Base-by-base conservation (phyloP, 2,797 vertebrate species). In the Sebastes diaconus region DNA sequence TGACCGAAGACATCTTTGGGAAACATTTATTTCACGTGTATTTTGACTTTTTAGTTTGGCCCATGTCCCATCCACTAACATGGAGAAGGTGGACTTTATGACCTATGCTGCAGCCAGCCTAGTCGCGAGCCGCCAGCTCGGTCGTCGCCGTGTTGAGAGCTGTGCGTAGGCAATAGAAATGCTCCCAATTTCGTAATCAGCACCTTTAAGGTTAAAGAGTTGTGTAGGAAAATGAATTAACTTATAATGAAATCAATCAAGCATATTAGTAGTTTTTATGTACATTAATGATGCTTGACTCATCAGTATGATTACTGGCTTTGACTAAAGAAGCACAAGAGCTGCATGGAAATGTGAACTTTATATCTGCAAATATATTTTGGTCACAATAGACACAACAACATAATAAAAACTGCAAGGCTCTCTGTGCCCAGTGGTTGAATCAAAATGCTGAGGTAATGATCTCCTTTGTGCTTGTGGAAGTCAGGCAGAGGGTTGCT, bases 401-500 rank as follows among this genome's bases (percentile, higher is more conserved):
- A 42, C 22, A 42, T 90, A 78, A 73, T 74, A 86, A 87, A 85
- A 75, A 82, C 63, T 79, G 81, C 84, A 9, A 30, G 75, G 81
- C 79, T 80, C 77, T 72, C 73, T 83, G 68, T 71, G 75, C 60
- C 83, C 52, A 73, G 89, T 71, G 73, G 75, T 27, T 79, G 68
- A 79, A 88, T 84, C 83, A 57, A 86, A 87, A 86, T 76, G 83
- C 83, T 80, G 84, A 89, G 77, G 83, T 85, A 86, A 81, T 57
- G 66, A 85, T 88, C 80, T 86, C 73, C 68, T 94, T 93, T 94
- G 91, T 90, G 86, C 74, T 90, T 61, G 57, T 87, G 81, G 86
- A 92, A 93, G 93, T 89, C 88, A 89, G 80, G 77, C 81, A 81
- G 87, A 84, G 82, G 71, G 68, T 75, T 84, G 72, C 82, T 75